phyloP scores from a whole-genome alignment of 1,140 invertebrate genomes.

The Belonocnema kinseyi region DNA sequence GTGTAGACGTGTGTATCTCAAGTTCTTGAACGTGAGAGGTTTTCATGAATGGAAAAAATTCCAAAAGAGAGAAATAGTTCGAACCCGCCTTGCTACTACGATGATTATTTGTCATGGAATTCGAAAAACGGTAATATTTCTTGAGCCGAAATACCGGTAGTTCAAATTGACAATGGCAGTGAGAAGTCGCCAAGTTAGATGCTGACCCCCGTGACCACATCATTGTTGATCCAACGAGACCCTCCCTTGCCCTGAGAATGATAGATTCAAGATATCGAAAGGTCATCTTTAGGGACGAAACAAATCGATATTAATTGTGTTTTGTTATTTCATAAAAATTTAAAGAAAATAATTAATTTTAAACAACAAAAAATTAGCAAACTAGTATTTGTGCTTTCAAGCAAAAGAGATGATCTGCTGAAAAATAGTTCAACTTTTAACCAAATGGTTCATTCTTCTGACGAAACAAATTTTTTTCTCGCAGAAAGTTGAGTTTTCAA shows the following conservation, averaged over 20 bases:
- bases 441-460: no score
- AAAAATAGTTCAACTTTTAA: no score
- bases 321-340: neutral
- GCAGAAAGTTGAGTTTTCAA: no score
- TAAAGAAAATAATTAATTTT: neutral
- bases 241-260: conserved; percentile 33
- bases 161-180: conserved; percentile 38
- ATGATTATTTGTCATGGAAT: conserved; percentile 46
- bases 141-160: conserved; percentile 38
- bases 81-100: neutral
- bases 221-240: conserved; percentile 41
- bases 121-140: conserved; percentile 49
- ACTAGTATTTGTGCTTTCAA: no score
- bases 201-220: conserved; percentile 35
- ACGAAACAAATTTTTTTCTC: no score
- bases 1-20: neutral
- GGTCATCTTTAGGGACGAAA: neutral
- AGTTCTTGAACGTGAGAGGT: conserved; percentile 5
- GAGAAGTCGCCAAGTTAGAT: conserved; percentile 29
- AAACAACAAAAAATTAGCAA: neutral
- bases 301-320: neutral
- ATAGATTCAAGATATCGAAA: neutral
- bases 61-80: conserved; percentile 6
- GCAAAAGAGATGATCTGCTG: no score
- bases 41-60: neutral